Evolutionary conservation across 2,113 vertebrate species (phyloP).

Genomic region (Hemicordylus capensis): DNA sequence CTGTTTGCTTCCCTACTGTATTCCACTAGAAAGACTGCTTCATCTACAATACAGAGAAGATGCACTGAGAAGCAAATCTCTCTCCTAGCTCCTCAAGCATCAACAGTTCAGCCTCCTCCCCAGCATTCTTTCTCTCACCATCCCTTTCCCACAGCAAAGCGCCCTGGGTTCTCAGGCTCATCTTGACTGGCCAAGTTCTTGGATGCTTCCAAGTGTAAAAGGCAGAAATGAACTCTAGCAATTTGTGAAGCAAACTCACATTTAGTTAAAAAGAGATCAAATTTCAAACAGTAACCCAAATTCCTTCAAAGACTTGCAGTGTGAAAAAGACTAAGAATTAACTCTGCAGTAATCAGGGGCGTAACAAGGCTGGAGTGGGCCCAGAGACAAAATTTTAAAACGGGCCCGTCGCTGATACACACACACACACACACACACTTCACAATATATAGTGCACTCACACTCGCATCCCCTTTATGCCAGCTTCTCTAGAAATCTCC

Average conservation of each 20-base stretch:
- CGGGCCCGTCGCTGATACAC: too few relatives aligned
- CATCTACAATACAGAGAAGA: neutral
- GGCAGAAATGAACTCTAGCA: neutral
- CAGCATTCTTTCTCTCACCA: neutral
- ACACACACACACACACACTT: too few relatives aligned
- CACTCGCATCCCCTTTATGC: too few relatives aligned
- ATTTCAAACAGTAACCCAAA: neutral
- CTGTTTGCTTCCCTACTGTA: neutral
- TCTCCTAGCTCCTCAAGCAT: neutral
- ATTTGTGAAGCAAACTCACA: neutral
- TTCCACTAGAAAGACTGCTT: neutral
- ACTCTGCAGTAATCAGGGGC: neutral
- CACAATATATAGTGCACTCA: too few relatives aligned
- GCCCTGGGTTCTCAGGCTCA: neutral
- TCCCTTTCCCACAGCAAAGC: neutral
- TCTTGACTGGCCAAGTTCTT: neutral
- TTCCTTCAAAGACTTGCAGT: neutral
- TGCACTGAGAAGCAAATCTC: neutral
- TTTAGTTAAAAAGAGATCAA: neutral
- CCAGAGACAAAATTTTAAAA: too few relatives aligned
- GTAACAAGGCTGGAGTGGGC: too few relatives aligned
- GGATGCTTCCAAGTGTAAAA: neutral
- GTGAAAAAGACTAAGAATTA: neutral
- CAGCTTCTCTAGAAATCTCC: too few relatives aligned
- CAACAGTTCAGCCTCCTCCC: neutral